Conservation (phyloP, 2,113 vertebrate species). For the Daphoenositta chrysoptera region DNA sequence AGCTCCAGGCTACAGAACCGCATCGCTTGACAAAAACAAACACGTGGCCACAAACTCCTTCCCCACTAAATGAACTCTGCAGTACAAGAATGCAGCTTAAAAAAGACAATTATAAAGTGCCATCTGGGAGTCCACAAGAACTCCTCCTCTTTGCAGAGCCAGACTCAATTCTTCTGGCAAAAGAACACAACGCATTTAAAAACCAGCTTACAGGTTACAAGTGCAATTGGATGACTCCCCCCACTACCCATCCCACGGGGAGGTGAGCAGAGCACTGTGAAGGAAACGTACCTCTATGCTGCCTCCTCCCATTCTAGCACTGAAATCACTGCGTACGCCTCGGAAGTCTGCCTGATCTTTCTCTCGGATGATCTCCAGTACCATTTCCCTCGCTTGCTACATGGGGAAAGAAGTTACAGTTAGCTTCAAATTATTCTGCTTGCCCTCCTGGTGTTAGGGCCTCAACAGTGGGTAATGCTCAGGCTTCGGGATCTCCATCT, state of each 20-base stretch:
- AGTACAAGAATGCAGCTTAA: slow-evolving; percentile 34
- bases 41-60: slow-evolving; percentile 11
- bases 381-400: slow-evolving; percentile 97
- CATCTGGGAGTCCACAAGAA: slow-evolving; percentile 2
- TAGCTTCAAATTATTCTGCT: slow-evolving; percentile 13
- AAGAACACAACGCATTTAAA: neutral
- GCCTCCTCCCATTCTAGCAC: slow-evolving; percentile 89
- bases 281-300: slow-evolving; percentile 86
- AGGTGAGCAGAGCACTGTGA: slow-evolving; percentile 50
- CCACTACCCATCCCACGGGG: slow-evolving; percentile 30
- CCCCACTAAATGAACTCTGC: slow-evolving; percentile 6
- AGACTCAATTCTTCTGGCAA: neutral
- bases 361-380: slow-evolving; percentile 94
- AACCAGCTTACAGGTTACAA: slow-evolving; percentile 4
- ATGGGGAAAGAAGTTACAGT: slow-evolving; percentile 57
- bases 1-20: slow-evolving; percentile 38
- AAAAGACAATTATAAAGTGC: neutral
- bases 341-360: slow-evolving; percentile 96
- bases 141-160: slow-evolving; percentile 15
- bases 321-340: slow-evolving; percentile 84
- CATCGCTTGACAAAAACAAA: neutral
- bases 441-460: neutral
- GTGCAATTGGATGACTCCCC: slow-evolving; percentile 15
- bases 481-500: neutral
- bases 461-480: neutral